Evolutionary conservation across 2,888 invertebrate genomes (phyloP).

Genomic region (Eulithis testata): DNA sequence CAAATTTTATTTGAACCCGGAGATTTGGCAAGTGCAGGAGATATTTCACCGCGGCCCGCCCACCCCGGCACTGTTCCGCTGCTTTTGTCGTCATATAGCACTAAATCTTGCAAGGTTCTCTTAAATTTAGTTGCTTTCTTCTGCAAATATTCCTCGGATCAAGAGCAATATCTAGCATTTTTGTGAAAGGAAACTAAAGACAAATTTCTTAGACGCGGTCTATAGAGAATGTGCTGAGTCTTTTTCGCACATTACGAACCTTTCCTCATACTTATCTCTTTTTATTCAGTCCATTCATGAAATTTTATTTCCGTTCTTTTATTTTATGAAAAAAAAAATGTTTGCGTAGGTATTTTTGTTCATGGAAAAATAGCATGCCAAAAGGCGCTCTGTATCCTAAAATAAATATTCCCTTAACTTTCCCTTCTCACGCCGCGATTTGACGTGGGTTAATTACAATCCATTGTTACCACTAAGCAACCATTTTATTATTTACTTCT

Average conservation of each 20-base stretch:
- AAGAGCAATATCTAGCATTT: conserved; percentile 27
- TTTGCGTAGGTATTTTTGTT: not conserved
- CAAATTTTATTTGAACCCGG: conserved; percentile 56
- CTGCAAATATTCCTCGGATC: conserved; percentile 37
- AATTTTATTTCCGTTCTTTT: not conserved
- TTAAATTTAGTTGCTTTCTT: conserved; percentile 68
- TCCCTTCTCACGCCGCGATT: conserved; percentile 47
- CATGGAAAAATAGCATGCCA: conserved; percentile 2
- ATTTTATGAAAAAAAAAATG: not conserved
- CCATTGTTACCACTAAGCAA: conserved; percentile 51
- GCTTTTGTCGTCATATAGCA: conserved; percentile 70
- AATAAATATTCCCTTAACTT: conserved; percentile 41
- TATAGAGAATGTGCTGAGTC: not conserved
- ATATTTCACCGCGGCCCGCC: conserved; percentile 65
- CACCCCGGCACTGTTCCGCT: conserved; percentile 58
- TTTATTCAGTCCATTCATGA: not conserved
- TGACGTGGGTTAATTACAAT: conserved; percentile 56
- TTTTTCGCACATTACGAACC: not conserved
- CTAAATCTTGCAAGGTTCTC: conserved; percentile 70
- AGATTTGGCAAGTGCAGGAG: conserved; percentile 65
- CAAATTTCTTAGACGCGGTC: not conserved
- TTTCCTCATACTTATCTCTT: not conserved
- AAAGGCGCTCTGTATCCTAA: conserved; percentile 24
- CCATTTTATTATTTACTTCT: conserved; percentile 26
- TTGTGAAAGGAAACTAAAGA: conserved; percentile 11